These are phyloP conservation scores for Mus minutoides DNA, from an alignment of 2,797 vertebrate species.

Conservation along the genomic window DNA sequence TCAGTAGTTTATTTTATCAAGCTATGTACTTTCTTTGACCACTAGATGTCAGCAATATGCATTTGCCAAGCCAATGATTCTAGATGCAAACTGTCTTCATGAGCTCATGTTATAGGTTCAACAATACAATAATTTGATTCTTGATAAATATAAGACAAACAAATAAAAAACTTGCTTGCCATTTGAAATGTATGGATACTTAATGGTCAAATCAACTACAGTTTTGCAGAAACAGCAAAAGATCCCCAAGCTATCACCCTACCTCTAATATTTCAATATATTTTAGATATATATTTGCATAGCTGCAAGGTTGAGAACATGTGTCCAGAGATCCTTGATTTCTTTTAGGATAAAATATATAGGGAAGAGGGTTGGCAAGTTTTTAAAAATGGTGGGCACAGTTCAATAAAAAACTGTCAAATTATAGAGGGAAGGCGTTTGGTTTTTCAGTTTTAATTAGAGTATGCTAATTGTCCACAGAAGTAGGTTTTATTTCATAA, in stretches of 20 bases:
- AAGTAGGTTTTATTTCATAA: background rate
- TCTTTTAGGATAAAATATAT: background rate
- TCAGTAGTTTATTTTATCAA: background rate
- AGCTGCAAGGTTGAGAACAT: background rate
- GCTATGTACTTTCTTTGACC: background rate
- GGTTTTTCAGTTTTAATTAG: background rate
- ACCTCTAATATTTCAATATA: background rate
- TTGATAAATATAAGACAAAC: background rate
- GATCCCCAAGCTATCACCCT: background rate
- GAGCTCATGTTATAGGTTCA: background rate
- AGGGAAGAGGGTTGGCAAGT: background rate
- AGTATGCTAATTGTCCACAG: background rate
- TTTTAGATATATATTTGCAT: background rate
- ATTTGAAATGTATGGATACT: background rate
- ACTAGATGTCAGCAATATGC: conserved; percentile 55
- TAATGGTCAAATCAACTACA: background rate
- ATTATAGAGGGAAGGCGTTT: background rate
- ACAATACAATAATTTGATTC: background rate
- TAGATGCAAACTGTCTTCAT: background rate
- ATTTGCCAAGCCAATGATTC: background rate
- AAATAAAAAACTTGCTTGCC: background rate
- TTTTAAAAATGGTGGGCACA: background rate
- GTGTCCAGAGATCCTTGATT: background rate
- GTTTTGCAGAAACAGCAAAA: background rate
- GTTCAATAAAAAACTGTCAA: background rate